Evolutionary conservation across 2,797 vertebrate species (phyloP).

Genomic region (Cynodonichthys magdalenae): DNA sequence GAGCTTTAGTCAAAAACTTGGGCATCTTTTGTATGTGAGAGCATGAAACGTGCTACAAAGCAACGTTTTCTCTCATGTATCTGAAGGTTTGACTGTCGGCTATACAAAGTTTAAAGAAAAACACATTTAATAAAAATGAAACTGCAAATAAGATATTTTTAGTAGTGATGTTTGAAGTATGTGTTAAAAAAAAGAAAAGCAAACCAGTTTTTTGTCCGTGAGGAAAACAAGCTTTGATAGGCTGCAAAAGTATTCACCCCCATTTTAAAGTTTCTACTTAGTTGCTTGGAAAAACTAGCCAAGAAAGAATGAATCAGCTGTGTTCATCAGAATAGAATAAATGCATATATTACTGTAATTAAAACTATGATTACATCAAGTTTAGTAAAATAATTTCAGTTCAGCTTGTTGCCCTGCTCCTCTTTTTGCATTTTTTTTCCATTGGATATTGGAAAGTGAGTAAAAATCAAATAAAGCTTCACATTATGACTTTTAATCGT

Average conservation of each 20-base stretch:
- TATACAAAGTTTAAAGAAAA: conserved; percentile 3
- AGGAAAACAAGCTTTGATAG: no score
- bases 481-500: neutral
- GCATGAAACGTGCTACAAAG: neutral
- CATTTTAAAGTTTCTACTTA: no score
- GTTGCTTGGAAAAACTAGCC: no score
- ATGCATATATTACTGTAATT: neutral
- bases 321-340: neutral
- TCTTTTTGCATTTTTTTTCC: neutral
- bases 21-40: conserved; percentile 15
- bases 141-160: neutral
- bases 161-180: neutral
- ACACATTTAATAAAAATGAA: neutral
- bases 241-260: no score
- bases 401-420: neutral
- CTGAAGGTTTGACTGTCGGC: conserved; percentile 16
- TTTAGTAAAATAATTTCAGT: neutral
- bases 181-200: no score
- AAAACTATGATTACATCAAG: neutral
- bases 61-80: conserved; percentile 27
- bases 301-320: neutral
- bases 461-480: neutral
- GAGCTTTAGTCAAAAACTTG: conserved; percentile 15
- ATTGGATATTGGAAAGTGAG: neutral
- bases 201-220: no score